A percentile compares a stretch with the other conserved stretches of the same genome.
Evolutionary conservation across 2,113 vertebrate genomes (phyloP).

Genomic region (Psophia crepitans): DNA sequence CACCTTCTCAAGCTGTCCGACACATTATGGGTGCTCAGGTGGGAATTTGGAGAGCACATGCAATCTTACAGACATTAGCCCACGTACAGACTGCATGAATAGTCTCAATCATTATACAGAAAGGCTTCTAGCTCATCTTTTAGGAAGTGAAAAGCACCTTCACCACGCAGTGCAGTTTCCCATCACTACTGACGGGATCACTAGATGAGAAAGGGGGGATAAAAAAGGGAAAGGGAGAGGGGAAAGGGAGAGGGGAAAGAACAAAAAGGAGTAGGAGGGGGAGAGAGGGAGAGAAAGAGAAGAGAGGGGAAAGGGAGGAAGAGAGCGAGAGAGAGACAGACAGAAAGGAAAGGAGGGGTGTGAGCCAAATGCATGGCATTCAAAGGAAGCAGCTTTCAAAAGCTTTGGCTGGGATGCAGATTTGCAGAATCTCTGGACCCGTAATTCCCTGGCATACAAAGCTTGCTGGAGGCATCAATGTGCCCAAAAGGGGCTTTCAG

Average conservation of each 20-base stretch:
- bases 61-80: neutral
- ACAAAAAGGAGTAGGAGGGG: neutral
- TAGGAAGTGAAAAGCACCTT: neutral
- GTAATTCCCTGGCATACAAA: constrained; percentile 66
- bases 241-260: too few relatives aligned
- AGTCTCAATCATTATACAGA: neutral
- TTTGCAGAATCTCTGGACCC: constrained; percentile 65
- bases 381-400: constrained; percentile 69
- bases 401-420: constrained; percentile 65
- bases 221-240: neutral
- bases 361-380: constrained; percentile 51
- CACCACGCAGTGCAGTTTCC: neutral
- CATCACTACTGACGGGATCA: neutral
- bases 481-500: constrained; percentile 58
- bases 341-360: constrained; percentile 13
- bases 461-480: constrained; percentile 63
- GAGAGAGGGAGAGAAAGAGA: neutral
- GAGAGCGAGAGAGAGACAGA: neutral
- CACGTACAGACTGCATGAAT: neutral
- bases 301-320: neutral
- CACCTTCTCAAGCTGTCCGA: neutral
- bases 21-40: neutral
- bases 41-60: neutral
- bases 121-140: neutral
- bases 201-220: neutral